Evolutionary conservation across 2,113 vertebrate genomes (phyloP).

Genomic region (Narcine bancroftii): DNA sequence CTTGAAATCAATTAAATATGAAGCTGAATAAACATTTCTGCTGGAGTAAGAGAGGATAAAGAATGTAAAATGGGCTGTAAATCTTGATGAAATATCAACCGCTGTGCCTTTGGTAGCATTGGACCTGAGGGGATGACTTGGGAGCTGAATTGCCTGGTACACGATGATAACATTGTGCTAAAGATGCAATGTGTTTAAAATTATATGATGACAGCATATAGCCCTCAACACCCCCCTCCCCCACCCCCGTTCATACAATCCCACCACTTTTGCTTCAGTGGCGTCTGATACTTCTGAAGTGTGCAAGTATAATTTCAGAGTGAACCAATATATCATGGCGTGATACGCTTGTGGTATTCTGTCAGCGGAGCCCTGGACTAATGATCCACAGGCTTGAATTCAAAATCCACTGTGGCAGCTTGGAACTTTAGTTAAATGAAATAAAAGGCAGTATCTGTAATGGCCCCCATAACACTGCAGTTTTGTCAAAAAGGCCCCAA

Average conservation of each 20-base stretch:
- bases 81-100: not conserved
- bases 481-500: no score
- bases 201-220: not conserved
- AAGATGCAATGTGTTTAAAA: not conserved
- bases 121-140: not conserved
- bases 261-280: not conserved
- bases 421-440: no score
- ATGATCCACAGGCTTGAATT: no score
- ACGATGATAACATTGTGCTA: not conserved
- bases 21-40: not conserved
- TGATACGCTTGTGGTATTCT: no score
- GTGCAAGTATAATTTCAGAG: not conserved
- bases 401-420: no score
- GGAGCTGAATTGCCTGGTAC: not conserved
- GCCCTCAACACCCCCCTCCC: not conserved
- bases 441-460: no score
- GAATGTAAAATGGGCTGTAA: not conserved
- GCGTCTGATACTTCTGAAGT: not conserved
- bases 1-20: constrained; percentile 7
- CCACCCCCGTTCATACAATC: not conserved
- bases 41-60: not conserved
- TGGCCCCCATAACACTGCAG: no score
- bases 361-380: no score
- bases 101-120: not conserved
- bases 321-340: not conserved